A percentile compares a stretch with the other conserved stretches of the same genome.
Evolutionary conservation across 2,797 vertebrate species (phyloP).

Genomic region (Intellagama lesueurii): DNA sequence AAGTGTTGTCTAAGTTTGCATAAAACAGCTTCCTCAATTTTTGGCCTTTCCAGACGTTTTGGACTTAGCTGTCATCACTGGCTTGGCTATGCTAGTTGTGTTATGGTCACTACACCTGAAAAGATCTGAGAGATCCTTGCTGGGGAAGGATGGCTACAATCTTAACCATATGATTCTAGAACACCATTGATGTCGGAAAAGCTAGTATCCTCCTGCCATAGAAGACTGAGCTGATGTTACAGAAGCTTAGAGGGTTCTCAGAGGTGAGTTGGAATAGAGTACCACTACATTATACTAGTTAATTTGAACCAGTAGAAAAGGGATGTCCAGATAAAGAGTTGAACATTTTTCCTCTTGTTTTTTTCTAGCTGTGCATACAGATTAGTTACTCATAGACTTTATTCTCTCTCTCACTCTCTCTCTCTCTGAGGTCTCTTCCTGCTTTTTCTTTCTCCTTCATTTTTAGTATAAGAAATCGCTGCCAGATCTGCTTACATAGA

Average conservation of each 20-base stretch:
- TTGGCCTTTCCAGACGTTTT: background rate
- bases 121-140: background rate
- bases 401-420: no score
- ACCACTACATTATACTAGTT: no score
- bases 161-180: background rate
- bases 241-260: background rate
- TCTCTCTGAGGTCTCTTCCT: no score
- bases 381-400: no score
- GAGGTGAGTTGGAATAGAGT: no score
- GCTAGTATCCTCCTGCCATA: background rate
- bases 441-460: no score
- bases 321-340: no score
- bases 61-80: background rate
- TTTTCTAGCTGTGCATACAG: no score
- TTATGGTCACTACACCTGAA: background rate
- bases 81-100: background rate
- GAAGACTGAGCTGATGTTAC: background rate
- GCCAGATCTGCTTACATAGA: no score
- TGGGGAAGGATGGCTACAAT: background rate
- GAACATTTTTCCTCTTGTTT: no score
- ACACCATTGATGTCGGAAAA: background rate
- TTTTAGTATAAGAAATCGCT: no score
- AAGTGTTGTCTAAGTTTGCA: background rate
- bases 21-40: background rate
- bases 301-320: background rate